phyloP scores from a whole-genome alignment of 2,888 invertebrate genomes.

The Pomacea canaliculata region DNA sequence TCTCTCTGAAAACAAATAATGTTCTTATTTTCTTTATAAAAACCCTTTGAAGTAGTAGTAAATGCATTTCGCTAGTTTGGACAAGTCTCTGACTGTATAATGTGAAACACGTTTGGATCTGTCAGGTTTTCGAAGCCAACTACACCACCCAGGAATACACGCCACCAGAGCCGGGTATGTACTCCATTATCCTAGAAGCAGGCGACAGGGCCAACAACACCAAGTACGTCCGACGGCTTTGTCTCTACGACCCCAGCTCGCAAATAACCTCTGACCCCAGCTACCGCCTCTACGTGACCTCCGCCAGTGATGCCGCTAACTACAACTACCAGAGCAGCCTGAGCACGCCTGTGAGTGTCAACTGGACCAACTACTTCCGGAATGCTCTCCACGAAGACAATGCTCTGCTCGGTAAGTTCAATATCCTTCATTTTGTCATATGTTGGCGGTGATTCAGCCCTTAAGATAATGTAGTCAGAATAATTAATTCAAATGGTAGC shows the following conservation, averaged over 20 bases:
- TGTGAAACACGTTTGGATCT: no score
- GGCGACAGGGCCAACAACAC: conserved; percentile 48
- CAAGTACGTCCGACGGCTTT: conserved; percentile 38
- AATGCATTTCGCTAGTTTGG: no score
- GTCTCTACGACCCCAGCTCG: conserved; percentile 40
- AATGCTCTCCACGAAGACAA: conserved; percentile 28
- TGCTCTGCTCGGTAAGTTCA: conserved; percentile 6
- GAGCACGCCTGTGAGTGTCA: conserved; percentile 22
- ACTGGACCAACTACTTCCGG: conserved; percentile 37
- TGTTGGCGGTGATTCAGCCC: neutral
- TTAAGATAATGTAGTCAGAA: neutral
- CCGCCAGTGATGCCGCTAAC: conserved; percentile 33
- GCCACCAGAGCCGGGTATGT: conserved; percentile 39
- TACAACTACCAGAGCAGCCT: conserved; percentile 39
- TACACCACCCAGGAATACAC: conserved; percentile 19
- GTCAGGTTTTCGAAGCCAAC: conserved; percentile 4
- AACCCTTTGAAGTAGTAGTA: no score
- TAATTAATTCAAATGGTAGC: neutral
- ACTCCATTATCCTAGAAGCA: conserved; percentile 42
- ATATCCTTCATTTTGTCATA: neutral
- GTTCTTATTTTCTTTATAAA: no score
- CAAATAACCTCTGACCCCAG: conserved; percentile 20
- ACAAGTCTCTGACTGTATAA: no score
- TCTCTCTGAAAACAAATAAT: no score
- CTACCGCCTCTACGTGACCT: conserved; percentile 27